phyloP scores from a whole-genome alignment of 2,797 vertebrate species.

The Sebastes hubbsi region DNA sequence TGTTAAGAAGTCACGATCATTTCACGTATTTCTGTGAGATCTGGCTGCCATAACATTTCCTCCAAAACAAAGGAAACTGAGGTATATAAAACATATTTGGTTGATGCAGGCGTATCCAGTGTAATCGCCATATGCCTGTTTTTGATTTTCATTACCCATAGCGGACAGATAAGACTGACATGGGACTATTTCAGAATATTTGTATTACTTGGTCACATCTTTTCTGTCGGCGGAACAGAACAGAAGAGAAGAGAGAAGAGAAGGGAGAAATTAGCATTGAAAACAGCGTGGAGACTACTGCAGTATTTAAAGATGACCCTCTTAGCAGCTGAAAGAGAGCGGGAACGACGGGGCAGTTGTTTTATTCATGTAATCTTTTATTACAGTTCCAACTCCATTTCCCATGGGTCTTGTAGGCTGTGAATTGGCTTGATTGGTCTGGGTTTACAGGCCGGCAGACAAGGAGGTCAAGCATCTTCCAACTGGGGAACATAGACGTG shows the following conservation, averaged over 20 bases:
- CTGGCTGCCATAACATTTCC: neutral
- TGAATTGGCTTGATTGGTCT: constrained; percentile 46
- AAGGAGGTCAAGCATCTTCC: constrained; percentile 23
- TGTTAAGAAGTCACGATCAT: accelerated
- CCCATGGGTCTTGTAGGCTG: constrained; percentile 39
- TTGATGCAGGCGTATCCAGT: neutral
- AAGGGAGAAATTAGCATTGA: neutral
- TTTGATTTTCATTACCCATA: neutral
- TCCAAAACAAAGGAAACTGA: accelerated
- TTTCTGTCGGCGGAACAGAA: neutral
- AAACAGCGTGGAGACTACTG: neutral
- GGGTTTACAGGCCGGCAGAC: constrained; percentile 47
- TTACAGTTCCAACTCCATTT: constrained; percentile 32
- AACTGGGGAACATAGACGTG: neutral
- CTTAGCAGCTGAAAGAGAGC: neutral
- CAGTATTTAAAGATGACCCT: neutral
- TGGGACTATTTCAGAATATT: neutral
- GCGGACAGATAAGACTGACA: neutral
- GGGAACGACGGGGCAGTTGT: neutral
- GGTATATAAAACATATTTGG: neutral
- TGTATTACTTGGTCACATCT: neutral
- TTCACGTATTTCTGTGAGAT: neutral
- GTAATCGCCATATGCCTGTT: neutral
- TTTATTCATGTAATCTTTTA: constrained; percentile 13
- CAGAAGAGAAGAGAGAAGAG: neutral